Conservation (phyloP, 1,140 invertebrate species). For the Protaetia brevitarsis region DNA sequence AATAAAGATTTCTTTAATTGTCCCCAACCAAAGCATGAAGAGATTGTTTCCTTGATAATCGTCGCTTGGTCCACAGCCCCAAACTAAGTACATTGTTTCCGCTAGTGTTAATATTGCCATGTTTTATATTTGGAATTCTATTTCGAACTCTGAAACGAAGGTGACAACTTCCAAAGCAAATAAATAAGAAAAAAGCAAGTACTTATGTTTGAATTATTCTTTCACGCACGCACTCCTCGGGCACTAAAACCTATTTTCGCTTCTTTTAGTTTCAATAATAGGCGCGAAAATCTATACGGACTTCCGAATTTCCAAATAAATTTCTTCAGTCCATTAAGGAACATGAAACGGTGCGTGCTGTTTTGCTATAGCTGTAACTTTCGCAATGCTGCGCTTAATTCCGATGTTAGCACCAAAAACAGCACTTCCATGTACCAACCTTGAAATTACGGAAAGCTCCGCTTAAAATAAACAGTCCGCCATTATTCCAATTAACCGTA, state of each 20-base stretch:
- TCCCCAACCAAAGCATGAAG: no score
- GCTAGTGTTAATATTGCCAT: no score
- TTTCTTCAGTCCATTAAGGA: neutral
- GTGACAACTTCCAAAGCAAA: no score
- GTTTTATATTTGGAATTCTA: no score
- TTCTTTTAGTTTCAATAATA: neutral
- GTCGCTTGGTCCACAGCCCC: no score
- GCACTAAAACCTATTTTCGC: neutral
- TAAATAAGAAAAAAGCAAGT: no score
- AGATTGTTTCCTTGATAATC: no score
- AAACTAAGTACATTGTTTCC: no score
- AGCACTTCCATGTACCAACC: neutral
- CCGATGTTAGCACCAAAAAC: neutral
- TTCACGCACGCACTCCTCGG: neutral
- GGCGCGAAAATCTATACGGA: neutral
- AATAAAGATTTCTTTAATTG: no score
- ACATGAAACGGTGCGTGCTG: neutral
- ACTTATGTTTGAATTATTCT: no score
- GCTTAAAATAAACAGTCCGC: neutral
- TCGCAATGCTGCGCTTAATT: neutral
- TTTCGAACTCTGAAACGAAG: no score
- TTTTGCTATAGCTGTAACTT: neutral
- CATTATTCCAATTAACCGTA: neutral
- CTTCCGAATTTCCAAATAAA: neutral
- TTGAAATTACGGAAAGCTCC: slow-evolving; percentile 1